A percentile compares a stretch with the other conserved stretches of the same genome.
These are phyloP conservation scores for Parochlus steinenii DNA, from an alignment of 2,888 invertebrate genomes.

Conservation along the genomic window DNA sequence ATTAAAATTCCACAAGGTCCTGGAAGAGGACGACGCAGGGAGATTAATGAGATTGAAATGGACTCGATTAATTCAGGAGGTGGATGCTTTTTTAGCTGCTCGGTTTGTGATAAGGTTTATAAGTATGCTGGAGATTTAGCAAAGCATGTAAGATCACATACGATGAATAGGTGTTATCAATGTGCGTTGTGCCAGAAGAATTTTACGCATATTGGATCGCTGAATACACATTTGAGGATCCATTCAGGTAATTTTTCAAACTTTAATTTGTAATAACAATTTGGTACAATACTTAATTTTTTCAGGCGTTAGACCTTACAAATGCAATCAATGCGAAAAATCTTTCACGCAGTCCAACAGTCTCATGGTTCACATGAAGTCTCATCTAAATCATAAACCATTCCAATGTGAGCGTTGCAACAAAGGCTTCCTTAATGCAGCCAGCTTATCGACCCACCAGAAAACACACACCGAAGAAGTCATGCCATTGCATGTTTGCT, in stretches of 20 bases:
- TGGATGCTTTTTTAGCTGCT: slow-evolving; percentile 13
- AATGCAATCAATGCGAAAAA: slow-evolving; percentile 29
- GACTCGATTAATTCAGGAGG: slow-evolving; percentile 3
- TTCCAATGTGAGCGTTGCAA: slow-evolving; percentile 29
- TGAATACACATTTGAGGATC: slow-evolving; percentile 30
- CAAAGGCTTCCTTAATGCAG: slow-evolving; percentile 28
- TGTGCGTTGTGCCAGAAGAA: slow-evolving; percentile 30
- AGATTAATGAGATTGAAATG: slow-evolving; percentile 4
- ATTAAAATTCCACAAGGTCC: slow-evolving; percentile 22
- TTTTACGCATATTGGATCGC: slow-evolving; percentile 30
- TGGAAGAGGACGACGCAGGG: slow-evolving; percentile 13
- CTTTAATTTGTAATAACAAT: neutral
- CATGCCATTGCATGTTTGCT: slow-evolving; percentile 24
- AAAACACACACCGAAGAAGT: slow-evolving; percentile 23
- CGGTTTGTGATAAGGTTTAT: slow-evolving; percentile 25
- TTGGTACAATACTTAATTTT: slow-evolving; percentile 1
- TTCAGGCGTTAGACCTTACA: slow-evolving; percentile 28
- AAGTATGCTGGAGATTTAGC: slow-evolving; percentile 30
- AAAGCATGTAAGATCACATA: slow-evolving; percentile 30
- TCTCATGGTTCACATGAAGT: slow-evolving; percentile 29
- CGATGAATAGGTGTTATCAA: slow-evolving; percentile 29
- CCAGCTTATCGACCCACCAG: slow-evolving; percentile 25
- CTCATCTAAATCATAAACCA: slow-evolving; percentile 27
- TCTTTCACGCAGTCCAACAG: slow-evolving; percentile 30
- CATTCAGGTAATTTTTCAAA: slow-evolving; percentile 19